Percentiles rank a stretch among this genome's conserved stretches.
Evolutionary conservation across 2,888 invertebrate species (phyloP).

Genomic region (Calameuta idolon): DNA sequence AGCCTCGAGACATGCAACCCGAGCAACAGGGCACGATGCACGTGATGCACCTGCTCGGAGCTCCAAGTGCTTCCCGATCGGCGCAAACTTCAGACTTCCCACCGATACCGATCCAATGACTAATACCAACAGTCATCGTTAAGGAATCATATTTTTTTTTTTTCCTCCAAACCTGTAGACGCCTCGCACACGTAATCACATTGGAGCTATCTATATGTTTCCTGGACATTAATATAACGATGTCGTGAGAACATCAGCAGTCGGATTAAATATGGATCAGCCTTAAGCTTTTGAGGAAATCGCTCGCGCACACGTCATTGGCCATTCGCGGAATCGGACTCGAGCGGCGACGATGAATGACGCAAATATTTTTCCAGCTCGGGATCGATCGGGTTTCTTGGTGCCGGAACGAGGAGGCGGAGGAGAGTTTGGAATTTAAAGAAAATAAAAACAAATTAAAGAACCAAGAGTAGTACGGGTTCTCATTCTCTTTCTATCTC

Average conservation of each 20-base stretch:
- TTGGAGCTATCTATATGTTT: not conserved
- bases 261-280: not conserved
- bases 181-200: not conserved
- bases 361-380: not conserved
- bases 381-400: not conserved
- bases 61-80: slow-evolving; percentile 8
- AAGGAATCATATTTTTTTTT: not conserved
- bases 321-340: not conserved
- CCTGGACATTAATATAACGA: not conserved
- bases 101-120: not conserved
- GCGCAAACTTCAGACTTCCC: not conserved
- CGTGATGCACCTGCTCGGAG: slow-evolving; percentile 43
- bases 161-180: not conserved
- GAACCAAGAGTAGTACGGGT: not conserved
- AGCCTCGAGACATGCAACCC: slow-evolving; percentile 38
- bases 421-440: not conserved
- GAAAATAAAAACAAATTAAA: not conserved
- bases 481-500: not conserved
- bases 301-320: not conserved
- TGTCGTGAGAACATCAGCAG: not conserved
- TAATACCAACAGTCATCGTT: slow-evolving; percentile 13
- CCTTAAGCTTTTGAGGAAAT: not conserved
- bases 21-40: slow-evolving; percentile 32
- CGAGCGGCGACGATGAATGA: not conserved
- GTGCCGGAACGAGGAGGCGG: not conserved